Base-by-base conservation (phyloP, 2,888 invertebrate genomes). In the Himalopsyche anomala region DNA sequence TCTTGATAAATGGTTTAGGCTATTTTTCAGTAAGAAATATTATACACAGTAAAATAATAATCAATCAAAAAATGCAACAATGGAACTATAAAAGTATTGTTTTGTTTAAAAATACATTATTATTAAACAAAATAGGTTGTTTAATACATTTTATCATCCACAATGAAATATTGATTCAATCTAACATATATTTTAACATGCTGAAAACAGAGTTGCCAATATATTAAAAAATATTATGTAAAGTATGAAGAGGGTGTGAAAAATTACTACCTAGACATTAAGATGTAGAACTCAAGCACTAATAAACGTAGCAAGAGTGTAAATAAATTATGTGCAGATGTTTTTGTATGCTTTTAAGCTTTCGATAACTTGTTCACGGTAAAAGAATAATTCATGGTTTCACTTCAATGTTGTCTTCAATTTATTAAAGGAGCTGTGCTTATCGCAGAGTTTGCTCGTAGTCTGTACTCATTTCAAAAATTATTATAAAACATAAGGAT, bases 271-370 rank as follows among this genome's bases (percentile, higher is more conserved):
- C 74, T 74, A 36, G 74, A 74, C 9, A 12, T 36, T 74, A 74
- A 74, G 36, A 74, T 5, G 28, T 74, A 74, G 74, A 74, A 74
- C 15, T 74, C 74, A 38, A 28, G 74, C 74, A 74, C 74, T 74
- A 74, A 38, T 74, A 62, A 36, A 28, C 12, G 74, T 74, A 74
- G 74, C 36, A 74, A 74, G 74, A 74, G 38, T 74, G 74, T 74
- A 74, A 36, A 74, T 74, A 74, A 74, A 74, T 74, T 74, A 74
- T 74, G 74, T 74, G 74, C 74, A 74, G 74, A 74, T 74, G 74
- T 74, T 74, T 74, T 74, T 74, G 74, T 74, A 74, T 74, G 74
- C 74, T 74, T 74, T 8, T 74, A 74, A 36, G 74, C 74, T 74
- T 51, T 74, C 74, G 74, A 74, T 74, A 74, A 36, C 74, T 74